Base-by-base conservation (phyloP, 2,113 vertebrate species). In the Neomonachus schauinslandi region DNA sequence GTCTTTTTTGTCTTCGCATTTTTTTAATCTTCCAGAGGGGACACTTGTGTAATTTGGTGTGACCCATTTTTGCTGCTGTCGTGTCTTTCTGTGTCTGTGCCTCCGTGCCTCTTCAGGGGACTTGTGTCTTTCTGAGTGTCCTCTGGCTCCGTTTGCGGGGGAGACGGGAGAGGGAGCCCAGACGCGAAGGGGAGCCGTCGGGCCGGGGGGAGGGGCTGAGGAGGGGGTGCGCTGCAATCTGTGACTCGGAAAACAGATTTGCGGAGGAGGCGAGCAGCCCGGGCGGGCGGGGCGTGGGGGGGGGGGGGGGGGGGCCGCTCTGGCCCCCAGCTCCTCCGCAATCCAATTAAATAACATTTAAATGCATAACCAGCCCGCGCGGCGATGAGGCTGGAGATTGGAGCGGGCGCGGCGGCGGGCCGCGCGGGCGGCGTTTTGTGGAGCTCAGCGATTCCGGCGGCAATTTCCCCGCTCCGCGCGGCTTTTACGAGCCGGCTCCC, bases 271-370 rank as follows among this genome's bases (percentile, higher is more conserved):
- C 91, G 63, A 94, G 95, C 96, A 89, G 97, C 91, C 77, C 14
- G 71, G 87, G 93, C 94, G 92, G 85, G 97, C 59, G 55, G 95
- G 61, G 95, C 77, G 92, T 88, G 96, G 88, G 94, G 97, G 96
- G 97, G 76, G 95, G 97, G 97, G 95, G 95, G 84, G 92, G 92
- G 82, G 95, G 95, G 82, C 92, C 69, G 89, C 91, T 97, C 93
- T 98, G 98, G 98, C 98, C 98, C 96, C 98, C 98, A 98, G 98
- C 98, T 98, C 98, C 98, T 98, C 98, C 95, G 94, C 98, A 98
- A 98, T 98, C 98, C 98, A 98, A 98, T 98, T 98, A 98, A 98
- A 98, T 98, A 98, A 98, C 98, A 98, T 98, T 98, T 98, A 98
- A 98, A 98, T 98, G 98, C 98, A 98, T 98, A 98, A 98, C 98